These are phyloP conservation scores for Zoanthus gigantus DNA, from an alignment of 92 coral and sea anemone genomes.

Conservation along the genomic window DNA sequence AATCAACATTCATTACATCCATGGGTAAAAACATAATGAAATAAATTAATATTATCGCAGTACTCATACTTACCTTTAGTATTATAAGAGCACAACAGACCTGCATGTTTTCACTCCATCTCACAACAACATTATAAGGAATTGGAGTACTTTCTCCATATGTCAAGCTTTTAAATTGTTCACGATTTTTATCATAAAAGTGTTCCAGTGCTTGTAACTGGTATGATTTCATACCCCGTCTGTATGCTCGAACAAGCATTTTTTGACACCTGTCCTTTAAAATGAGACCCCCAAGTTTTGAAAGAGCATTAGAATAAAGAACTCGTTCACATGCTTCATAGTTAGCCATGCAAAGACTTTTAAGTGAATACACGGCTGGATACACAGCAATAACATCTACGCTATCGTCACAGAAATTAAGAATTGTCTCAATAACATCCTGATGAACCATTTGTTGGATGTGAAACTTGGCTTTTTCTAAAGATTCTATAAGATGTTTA, in stretches of 20 bases:
- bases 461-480: slow-evolving; percentile 56
- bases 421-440: slow-evolving; percentile 74
- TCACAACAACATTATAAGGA: slow-evolving; percentile 60
- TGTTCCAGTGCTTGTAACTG: slow-evolving; percentile 62
- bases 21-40: too few relatives aligned
- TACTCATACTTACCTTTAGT: slow-evolving; percentile 58
- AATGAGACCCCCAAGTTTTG: slow-evolving; percentile 76
- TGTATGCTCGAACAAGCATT: slow-evolving; percentile 71
- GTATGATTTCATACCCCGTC: slow-evolving; percentile 64
- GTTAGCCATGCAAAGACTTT: slow-evolving; percentile 58
- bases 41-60: too few relatives aligned
- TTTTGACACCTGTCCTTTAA: slow-evolving; percentile 83
- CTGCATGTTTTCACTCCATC: slow-evolving; percentile 83
- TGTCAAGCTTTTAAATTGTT: slow-evolving; percentile 59
- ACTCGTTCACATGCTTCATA: slow-evolving; percentile 80
- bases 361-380: slow-evolving; percentile 74
- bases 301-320: slow-evolving; percentile 71
- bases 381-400: slow-evolving; percentile 67
- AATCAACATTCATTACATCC: too few relatives aligned
- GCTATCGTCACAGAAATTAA: slow-evolving; percentile 74
- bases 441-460: slow-evolving; percentile 53
- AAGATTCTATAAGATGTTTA: slow-evolving; percentile 65
- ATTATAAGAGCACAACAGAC: slow-evolving; percentile 63
- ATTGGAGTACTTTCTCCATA: slow-evolving; percentile 49
- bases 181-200: slow-evolving; percentile 44